phyloP scores from a whole-genome alignment of 2,113 vertebrate genomes.

The Rhinopomastus cyanomelas region DNA sequence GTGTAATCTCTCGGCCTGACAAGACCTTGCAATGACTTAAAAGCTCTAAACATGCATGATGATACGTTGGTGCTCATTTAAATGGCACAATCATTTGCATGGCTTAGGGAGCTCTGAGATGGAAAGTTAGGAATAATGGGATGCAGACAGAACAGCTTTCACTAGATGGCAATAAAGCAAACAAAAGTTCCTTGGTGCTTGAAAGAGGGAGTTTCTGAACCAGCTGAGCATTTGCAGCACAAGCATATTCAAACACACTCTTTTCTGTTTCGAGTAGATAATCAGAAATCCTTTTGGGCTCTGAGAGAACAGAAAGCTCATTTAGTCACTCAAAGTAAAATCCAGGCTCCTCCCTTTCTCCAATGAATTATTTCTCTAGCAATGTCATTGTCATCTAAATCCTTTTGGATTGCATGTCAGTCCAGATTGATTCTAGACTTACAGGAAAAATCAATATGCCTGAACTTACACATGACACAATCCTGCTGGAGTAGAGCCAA shows the following conservation, averaged over 20 bases:
- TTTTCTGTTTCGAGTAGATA: neutral
- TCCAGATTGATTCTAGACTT: neutral
- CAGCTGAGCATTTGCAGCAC: neutral
- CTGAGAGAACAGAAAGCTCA: neutral
- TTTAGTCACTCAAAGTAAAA: neutral
- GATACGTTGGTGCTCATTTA: neutral
- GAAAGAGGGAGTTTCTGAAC: neutral
- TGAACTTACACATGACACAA: neutral
- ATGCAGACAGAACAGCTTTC: conserved; percentile 1
- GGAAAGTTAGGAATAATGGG: neutral
- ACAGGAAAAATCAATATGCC: neutral
- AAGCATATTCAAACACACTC: neutral
- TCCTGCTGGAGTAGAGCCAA: neutral
- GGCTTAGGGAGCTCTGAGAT: fast-evolving
- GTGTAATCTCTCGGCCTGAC: neutral
- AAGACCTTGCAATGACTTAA: neutral
- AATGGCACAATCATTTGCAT: neutral
- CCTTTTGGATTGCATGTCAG: neutral
- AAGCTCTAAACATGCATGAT: fast-evolving
- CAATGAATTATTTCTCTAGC: neutral
- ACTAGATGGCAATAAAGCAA: conserved; percentile 72
- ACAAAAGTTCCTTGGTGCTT: neutral
- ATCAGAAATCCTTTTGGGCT: neutral
- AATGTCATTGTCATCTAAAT: neutral
- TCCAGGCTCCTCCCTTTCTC: fast-evolving